Evolutionary conservation across 1,140 invertebrate species (phyloP).

Genomic region (Aphidius gifuensis): DNA sequence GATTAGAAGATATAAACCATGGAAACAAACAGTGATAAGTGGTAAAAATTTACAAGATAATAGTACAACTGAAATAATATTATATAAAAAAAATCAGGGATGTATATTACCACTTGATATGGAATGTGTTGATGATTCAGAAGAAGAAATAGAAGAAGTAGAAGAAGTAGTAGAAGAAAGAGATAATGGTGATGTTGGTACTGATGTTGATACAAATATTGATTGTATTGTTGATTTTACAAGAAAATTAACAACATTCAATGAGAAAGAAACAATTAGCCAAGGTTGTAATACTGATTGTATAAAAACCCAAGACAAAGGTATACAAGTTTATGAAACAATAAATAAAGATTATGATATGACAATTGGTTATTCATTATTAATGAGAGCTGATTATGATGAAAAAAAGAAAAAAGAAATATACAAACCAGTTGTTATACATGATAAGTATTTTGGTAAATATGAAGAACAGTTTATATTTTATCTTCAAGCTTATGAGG

Average conservation of each 20-base stretch:
- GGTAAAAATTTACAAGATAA: neutral
- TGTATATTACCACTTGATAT: slow-evolving; percentile 39
- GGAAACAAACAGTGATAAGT: slow-evolving; percentile 9
- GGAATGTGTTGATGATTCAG: slow-evolving; percentile 44
- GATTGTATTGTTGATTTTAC: slow-evolving; percentile 9
- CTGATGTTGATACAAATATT: slow-evolving; percentile 24
- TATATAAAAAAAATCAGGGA: slow-evolving; percentile 16
- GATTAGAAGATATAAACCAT: slow-evolving; percentile 12
- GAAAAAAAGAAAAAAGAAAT: slow-evolving; percentile 16
- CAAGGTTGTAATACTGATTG: slow-evolving; percentile 24
- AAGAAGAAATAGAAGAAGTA: slow-evolving; percentile 30
- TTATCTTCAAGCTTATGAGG: slow-evolving; percentile 43
- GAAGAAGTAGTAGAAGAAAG: too few species aligned
- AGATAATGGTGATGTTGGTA: slow-evolving; percentile 20
- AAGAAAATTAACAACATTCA: slow-evolving; percentile 6
- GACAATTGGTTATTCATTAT: slow-evolving; percentile 39
- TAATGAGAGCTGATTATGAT: slow-evolving; percentile 32
- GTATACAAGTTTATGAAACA: slow-evolving; percentile 38
- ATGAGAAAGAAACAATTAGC: slow-evolving; percentile 26
- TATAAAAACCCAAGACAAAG: slow-evolving; percentile 26
- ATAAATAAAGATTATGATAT: slow-evolving; percentile 42
- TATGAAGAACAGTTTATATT: slow-evolving; percentile 46
- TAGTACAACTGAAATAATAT: neutral
- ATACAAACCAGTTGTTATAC: slow-evolving; percentile 14
- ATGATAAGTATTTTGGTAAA: slow-evolving; percentile 35